phyloP scores from a whole-genome alignment of 2,113 vertebrate genomes.

The Lutjanus erythropterus region DNA sequence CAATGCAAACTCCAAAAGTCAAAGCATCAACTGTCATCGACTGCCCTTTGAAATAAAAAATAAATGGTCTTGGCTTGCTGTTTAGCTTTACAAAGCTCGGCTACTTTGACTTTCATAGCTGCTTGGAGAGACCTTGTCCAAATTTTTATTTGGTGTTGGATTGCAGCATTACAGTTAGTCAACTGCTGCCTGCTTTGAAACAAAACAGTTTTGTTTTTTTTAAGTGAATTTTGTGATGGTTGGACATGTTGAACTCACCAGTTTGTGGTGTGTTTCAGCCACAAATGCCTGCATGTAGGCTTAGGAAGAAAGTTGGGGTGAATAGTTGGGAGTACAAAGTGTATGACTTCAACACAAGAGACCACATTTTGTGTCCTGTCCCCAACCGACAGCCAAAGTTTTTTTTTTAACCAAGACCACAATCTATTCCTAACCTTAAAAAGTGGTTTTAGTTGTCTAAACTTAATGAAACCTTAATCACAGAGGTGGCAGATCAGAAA shows the following conservation, averaged over 20 bases:
- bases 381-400: not conserved
- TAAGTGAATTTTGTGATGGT: not conserved
- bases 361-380: not conserved
- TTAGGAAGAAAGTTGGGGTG: not conserved
- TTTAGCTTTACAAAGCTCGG: not conserved
- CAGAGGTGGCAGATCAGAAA: not conserved
- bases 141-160: not conserved
- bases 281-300: not conserved
- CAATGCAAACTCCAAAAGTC: not conserved
- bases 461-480: not conserved
- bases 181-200: no score
- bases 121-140: not conserved
- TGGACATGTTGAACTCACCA: not conserved
- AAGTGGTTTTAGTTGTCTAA: conserved; percentile 4
- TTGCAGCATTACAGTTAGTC: not conserved
- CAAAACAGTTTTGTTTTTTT: not conserved
- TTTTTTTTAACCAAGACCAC: not conserved
- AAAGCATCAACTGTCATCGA: not conserved
- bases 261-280: not conserved
- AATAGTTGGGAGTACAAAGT: not conserved
- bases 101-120: not conserved
- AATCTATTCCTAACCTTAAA: not conserved
- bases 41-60: not conserved
- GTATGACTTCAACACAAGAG: not conserved
- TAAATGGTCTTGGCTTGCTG: not conserved